Conservation (phyloP, 2,888 invertebrate species). For the Smittia sp. region DNA sequence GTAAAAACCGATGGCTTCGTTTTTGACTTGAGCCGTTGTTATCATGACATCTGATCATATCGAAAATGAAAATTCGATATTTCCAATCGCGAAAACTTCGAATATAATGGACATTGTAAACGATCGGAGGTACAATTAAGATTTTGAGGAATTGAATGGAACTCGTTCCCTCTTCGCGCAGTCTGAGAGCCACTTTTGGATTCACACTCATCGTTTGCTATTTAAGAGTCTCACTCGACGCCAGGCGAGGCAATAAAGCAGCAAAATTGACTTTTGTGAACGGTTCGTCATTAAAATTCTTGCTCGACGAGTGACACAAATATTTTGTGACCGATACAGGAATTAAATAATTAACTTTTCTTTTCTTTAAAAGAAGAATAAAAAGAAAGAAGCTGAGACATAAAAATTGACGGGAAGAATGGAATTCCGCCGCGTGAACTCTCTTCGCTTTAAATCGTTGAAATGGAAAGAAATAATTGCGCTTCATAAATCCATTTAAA, state of each 20-base stretch:
- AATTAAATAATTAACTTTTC: constrained; percentile 3
- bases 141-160: not conserved
- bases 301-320: not conserved
- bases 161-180: not conserved
- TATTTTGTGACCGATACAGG: constrained; percentile 4
- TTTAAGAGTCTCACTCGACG: not conserved
- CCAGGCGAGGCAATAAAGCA: not conserved
- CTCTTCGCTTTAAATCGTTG: not conserved
- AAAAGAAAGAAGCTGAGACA: not conserved
- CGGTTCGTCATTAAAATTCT: not conserved
- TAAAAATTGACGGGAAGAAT: too few relatives aligned
- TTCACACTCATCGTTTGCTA: not conserved
- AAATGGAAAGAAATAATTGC: not conserved
- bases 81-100: not conserved
- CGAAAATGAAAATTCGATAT: too few relatives aligned
- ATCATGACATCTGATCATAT: too few relatives aligned
- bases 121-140: not conserved
- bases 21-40: too few relatives aligned
- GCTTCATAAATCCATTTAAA: not conserved
- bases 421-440: not conserved
- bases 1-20: too few relatives aligned
- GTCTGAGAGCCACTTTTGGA: not conserved
- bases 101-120: not conserved
- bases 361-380: not conserved
- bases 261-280: not conserved